phyloP scores from a whole-genome alignment of 2,797 vertebrate species.

The Acipenser transmontanus region DNA sequence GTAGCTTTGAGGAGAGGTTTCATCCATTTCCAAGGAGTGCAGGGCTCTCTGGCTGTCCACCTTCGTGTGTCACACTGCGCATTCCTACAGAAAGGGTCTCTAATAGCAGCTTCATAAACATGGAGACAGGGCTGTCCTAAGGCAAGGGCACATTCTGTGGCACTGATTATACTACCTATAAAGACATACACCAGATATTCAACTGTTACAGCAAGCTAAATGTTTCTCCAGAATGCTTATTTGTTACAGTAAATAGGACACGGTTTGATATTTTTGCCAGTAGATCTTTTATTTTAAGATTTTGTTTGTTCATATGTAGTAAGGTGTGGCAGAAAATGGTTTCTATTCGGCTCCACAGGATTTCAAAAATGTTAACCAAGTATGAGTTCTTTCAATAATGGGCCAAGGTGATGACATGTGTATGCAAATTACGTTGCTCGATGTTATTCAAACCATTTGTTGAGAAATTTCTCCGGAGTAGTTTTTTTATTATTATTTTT shows the following conservation, averaged over 20 bases:
- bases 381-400: no score
- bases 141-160: conserved; percentile 9
- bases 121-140: background rate
- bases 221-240: conserved; percentile 18
- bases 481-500: no score
- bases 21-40: background rate
- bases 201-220: conserved; percentile 20
- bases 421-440: no score
- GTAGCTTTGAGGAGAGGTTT: background rate
- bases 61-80: background rate
- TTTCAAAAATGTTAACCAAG: no score
- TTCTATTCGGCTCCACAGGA: no score
- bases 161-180: no score
- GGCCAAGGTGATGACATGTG: no score
- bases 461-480: no score
- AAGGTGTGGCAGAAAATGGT: no score
- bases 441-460: no score
- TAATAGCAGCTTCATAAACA: background rate
- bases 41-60: background rate
- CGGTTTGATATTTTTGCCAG: conserved; percentile 23
- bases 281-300: conserved; percentile 28
- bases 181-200: conserved; percentile 8
- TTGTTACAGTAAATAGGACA: conserved; percentile 37
- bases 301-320: no score
- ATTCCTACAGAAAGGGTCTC: background rate